Percentiles rank a stretch among this genome's conserved stretches.
Conservation (phyloP, 2,797 vertebrate genomes). For the Melanotaenia trifasciata region DNA sequence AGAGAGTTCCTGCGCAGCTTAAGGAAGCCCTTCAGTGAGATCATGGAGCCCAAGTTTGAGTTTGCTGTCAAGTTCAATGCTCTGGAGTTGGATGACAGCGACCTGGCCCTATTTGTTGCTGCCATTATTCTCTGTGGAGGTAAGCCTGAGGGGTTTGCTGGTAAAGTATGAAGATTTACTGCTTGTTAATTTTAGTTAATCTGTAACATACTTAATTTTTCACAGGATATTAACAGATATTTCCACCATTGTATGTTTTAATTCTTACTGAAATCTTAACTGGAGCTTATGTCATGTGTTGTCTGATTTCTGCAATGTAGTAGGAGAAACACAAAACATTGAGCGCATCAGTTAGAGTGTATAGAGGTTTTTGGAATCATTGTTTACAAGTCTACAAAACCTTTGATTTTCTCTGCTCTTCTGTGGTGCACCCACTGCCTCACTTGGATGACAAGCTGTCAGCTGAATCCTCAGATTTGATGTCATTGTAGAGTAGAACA, state of each 20-base stretch:
- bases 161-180: slow-evolving; percentile 1
- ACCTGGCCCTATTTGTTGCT: slow-evolving; percentile 96
- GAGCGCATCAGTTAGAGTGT: no score
- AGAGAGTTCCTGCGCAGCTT: slow-evolving; percentile 97
- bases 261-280: background rate
- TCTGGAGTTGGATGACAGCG: slow-evolving; percentile 97
- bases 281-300: background rate
- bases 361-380: background rate
- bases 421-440: background rate
- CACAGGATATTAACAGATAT: background rate
- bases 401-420: background rate
- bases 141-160: slow-evolving; percentile 70
- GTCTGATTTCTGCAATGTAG: background rate
- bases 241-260: background rate
- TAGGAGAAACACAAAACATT: no score
- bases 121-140: slow-evolving; percentile 99
- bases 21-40: slow-evolving; percentile 95
- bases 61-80: slow-evolving; percentile 99
- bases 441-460: background rate
- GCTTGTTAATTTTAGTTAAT: slow-evolving; percentile 2
- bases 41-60: slow-evolving; percentile 99
- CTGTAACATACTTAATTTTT: background rate
- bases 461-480: background rate
- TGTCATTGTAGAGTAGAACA: background rate
- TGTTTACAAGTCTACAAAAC: background rate